Conservation (phyloP, 2,888 invertebrate species). For the Amblyjoppa fuscipennis region DNA sequence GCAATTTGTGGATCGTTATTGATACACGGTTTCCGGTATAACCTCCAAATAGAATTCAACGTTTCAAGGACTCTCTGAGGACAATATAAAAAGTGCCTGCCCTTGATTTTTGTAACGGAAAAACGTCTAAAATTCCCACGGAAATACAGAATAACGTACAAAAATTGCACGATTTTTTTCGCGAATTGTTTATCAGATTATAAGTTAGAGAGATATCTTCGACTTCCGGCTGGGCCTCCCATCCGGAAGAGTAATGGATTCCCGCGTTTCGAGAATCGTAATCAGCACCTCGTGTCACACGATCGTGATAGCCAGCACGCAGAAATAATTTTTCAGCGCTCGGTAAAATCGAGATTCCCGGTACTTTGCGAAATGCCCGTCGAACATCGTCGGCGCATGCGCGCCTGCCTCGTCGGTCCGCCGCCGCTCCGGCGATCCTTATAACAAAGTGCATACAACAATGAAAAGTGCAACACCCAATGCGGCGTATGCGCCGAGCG, state of each 20-base stretch:
- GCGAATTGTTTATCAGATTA: not conserved
- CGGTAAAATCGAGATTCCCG: not conserved
- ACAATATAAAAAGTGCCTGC: not conserved
- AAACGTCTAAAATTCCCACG: not conserved
- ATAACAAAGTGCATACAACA: slow-evolving; percentile 47
- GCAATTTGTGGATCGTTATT: no score
- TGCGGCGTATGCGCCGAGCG: slow-evolving; percentile 61
- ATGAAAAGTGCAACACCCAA: slow-evolving; percentile 64
- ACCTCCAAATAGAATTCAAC: no score
- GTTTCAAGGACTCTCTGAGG: no score
- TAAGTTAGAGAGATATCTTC: not conserved
- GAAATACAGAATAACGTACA: not conserved
- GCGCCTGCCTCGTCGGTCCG: not conserved
- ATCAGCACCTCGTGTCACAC: not conserved
- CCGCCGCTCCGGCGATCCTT: not conserved
- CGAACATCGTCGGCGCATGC: not conserved
- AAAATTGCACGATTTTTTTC: not conserved
- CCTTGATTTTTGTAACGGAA: not conserved
- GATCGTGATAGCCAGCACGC: not conserved
- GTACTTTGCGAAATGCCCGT: not conserved
- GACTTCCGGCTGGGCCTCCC: not conserved
- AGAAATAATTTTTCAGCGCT: not conserved
- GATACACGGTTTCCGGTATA: no score
- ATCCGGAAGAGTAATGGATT: not conserved
- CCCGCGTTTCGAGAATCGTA: not conserved